These are phyloP conservation scores for Athalia cordata DNA, from an alignment of 2,888 invertebrate species.

Conservation along the genomic window DNA sequence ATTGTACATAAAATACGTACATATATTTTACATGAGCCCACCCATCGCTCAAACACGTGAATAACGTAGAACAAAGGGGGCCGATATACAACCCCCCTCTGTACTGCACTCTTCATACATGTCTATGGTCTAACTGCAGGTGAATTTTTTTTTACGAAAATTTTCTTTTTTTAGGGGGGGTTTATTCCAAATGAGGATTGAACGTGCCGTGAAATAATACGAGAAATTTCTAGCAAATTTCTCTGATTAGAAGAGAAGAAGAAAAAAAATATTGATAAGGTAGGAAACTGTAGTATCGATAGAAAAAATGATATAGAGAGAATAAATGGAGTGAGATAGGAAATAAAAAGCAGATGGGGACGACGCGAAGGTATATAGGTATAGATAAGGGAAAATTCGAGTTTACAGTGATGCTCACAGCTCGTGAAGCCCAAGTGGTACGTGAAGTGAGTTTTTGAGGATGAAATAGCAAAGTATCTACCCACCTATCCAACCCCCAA, in stretches of 20 bases:
- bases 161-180: neutral
- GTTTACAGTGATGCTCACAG: neutral
- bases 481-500: neutral
- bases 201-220: neutral
- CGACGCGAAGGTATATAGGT: neutral
- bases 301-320: neutral
- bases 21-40: too few relatives aligned
- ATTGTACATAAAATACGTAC: too few relatives aligned
- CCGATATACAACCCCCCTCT: too few relatives aligned
- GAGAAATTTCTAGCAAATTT: neutral
- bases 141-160: too few relatives aligned
- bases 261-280: neutral
- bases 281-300: neutral
- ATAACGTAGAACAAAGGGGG: too few relatives aligned
- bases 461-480: constrained; percentile 3
- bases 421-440: constrained; percentile 3
- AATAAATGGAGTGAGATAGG: neutral
- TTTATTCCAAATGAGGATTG: neutral
- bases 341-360: neutral
- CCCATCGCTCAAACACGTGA: too few relatives aligned
- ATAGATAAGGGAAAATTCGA: neutral
- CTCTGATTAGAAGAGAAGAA: neutral
- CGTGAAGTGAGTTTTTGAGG: constrained; percentile 3
- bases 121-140: too few relatives aligned
- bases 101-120: too few relatives aligned